Conservation (phyloP, 1,140 invertebrate genomes). For the Arctopsyche grandis region DNA sequence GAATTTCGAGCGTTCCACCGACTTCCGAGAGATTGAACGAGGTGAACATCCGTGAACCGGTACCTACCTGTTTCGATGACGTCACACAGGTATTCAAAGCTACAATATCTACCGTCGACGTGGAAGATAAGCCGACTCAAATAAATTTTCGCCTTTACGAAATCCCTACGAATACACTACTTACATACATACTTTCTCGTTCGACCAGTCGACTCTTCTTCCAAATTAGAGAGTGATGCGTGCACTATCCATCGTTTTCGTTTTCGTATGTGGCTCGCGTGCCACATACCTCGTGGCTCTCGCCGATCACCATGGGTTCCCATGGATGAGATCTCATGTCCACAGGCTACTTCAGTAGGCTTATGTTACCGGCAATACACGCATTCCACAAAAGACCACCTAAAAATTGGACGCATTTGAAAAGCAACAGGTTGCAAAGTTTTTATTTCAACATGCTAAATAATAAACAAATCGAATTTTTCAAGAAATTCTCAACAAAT, state of each 20-base stretch:
- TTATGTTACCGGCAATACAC: too few relatives aligned
- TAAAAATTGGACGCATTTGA: too few relatives aligned
- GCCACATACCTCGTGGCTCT: conserved; percentile 18
- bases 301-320: conserved; percentile 5
- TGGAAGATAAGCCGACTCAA: too few relatives aligned
- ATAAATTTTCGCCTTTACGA: too few relatives aligned
- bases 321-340: neutral
- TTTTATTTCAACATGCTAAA: too few relatives aligned
- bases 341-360: neutral
- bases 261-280: conserved; percentile 36
- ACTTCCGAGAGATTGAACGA: neutral
- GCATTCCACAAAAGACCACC: too few relatives aligned
- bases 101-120: too few relatives aligned
- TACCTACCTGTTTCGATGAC: neutral
- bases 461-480: too few relatives aligned
- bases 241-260: conserved; percentile 21
- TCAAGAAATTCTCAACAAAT: too few relatives aligned
- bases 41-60: neutral
- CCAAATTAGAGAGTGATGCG: conserved; percentile 22
- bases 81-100: neutral
- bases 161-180: too few relatives aligned
- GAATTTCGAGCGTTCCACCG: too few relatives aligned
- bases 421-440: too few relatives aligned
- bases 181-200: conserved; percentile 33
- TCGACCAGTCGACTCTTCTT: neutral